Conservation (phyloP, 2,113 vertebrate species). For the Motacilla alba region DNA sequence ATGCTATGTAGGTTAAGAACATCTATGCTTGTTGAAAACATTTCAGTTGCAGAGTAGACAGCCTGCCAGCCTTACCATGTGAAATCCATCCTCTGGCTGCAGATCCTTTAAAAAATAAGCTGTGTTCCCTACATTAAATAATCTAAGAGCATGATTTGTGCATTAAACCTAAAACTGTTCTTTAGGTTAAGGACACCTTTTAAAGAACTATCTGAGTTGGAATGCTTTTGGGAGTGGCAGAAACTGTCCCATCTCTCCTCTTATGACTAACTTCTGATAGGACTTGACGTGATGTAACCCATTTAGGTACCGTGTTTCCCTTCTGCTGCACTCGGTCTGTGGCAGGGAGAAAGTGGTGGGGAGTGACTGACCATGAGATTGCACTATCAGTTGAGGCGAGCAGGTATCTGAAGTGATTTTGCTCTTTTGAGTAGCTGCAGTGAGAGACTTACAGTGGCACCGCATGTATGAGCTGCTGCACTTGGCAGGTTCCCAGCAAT, state of each 20-base stretch:
- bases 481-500: conserved; percentile 54
- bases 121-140: neutral
- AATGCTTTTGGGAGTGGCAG: neutral
- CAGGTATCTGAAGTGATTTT: conserved; percentile 33
- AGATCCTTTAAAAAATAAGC: neutral
- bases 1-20: neutral
- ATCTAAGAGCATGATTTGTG: neutral
- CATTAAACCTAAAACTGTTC: neutral
- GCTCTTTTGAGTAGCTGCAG: neutral
- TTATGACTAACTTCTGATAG: neutral
- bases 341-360: neutral
- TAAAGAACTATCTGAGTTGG: neutral
- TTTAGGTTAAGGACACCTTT: neutral
- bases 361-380: neutral
- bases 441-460: conserved; percentile 11
- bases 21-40: neutral
- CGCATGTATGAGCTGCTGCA: neutral
- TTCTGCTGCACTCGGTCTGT: neutral
- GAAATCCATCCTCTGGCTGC: neutral
- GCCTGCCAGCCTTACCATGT: neutral
- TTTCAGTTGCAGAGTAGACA: neutral
- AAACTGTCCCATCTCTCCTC: neutral
- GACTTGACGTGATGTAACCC: neutral
- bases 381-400: neutral
- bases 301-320: conserved; percentile 18